Evolutionary conservation across 2,888 invertebrate species (phyloP), one percentile per base, ranked within the genome.

Genomic region (Eucriotettix oculatus): DNA sequence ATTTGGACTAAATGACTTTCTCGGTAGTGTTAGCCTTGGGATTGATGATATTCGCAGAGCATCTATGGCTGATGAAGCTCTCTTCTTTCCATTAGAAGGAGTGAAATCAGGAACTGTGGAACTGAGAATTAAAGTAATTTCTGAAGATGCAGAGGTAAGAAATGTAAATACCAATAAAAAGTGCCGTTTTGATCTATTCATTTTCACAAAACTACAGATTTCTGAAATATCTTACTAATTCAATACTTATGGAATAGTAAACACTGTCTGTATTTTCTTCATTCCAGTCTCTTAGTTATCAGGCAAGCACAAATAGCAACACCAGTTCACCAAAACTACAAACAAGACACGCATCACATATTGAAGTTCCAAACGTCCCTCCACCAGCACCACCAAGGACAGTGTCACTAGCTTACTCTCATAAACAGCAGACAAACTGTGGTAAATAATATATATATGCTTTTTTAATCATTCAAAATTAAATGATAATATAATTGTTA

Each of bases 1-100:
- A 65, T 74, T 78, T 61, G 75, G 78, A 52, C 72, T 74, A 68
- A 76, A 76, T 67, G 78, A 78, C 67, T 78, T 78, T 65, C 72
- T 78, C 59, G 78, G 78, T 2, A 75, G 73, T 67, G 68, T 78
- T 59, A 71, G 72, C 52, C 68, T 78, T 62, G 72, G 72, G 56
- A 66, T 75, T 59, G 75, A 76, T 40, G 76, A 77, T 59, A 72
- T 78, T 59, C 72, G 75, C 62, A 73, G 72, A 66, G 66, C 74
- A 40, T 77, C 77, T 14, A 68, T 67, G 55, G 71, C 70, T 64
- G 77, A 77, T 66, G 70, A 68, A 61, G 69, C 71, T 41, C 70
- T 72, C 62, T 78, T 77, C 76, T 75, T 74, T 64, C 65, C 69
- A 0, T 67, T 78, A 59, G 72, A 73, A 16, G 74, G 74, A 63